Conservation (phyloP, 2,113 vertebrate species). For the Silurus meridionalis region DNA sequence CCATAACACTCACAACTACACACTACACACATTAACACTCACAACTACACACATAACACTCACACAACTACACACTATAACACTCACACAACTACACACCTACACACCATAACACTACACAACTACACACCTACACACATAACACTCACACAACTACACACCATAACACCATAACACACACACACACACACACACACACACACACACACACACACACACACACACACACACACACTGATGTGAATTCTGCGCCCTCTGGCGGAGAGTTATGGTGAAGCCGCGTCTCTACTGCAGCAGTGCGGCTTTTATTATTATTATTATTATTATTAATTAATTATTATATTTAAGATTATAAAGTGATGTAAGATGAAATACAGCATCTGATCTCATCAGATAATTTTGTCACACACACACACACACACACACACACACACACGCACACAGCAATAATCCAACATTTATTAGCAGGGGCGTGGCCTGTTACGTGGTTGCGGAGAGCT, state of each 20-base stretch:
- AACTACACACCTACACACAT: too few species aligned
- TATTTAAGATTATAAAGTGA: neutral
- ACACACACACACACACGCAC: too few species aligned
- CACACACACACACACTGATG: neutral
- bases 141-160: neutral
- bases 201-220: neutral
- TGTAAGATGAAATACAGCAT: neutral
- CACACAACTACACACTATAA: too few species aligned
- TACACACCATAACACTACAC: too few species aligned
- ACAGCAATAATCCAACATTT: neutral
- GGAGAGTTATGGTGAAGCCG: neutral
- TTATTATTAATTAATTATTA: neutral
- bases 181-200: too few species aligned
- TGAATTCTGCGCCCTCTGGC: neutral
- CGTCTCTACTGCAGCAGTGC: neutral
- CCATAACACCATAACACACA: neutral
- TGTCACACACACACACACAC: too few species aligned
- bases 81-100: too few species aligned
- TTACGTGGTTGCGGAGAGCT: neutral
- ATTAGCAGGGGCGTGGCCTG: neutral
- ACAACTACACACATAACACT: too few species aligned
- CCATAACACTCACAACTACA: too few species aligned
- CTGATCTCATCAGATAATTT: neutral
- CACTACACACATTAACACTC: too few species aligned
- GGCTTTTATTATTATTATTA: neutral